Conservation (phyloP, 2,797 vertebrate genomes). For the Moxostoma hubbsi region DNA sequence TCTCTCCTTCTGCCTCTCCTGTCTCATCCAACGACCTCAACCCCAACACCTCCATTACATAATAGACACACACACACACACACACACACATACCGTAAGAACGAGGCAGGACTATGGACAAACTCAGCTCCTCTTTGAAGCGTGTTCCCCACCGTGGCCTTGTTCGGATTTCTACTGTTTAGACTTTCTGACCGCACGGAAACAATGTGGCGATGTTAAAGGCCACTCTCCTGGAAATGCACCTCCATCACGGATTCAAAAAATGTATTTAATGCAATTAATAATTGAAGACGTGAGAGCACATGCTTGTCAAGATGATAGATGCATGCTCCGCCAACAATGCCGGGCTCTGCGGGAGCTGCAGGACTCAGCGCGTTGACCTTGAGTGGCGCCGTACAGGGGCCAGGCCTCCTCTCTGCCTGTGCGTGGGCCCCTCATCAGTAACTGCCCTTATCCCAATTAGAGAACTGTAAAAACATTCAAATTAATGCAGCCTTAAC, state of each 20-base stretch:
- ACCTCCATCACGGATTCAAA: conserved; percentile 73
- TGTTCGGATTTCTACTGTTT: conserved; percentile 52
- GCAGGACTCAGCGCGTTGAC: conserved; percentile 87
- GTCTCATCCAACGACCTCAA: conserved; percentile 45
- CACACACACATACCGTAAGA: not conserved
- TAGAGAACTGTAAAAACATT: conserved; percentile 94
- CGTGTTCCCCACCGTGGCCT: conserved; percentile 56
- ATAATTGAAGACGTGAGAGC: conserved; percentile 88
- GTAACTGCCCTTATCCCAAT: conserved; percentile 90
- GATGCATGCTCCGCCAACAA: conserved; percentile 84
- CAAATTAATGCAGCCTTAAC: conserved; percentile 95
- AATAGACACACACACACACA: conserved; percentile 9
- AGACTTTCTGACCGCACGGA: conserved; percentile 45
- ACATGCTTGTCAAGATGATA: conserved; percentile 90
- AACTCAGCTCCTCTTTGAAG: conserved; percentile 45
- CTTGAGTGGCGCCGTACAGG: conserved; percentile 80
- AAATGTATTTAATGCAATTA: conserved; percentile 93
- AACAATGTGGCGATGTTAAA: conserved; percentile 65
- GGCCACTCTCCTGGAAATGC: conserved; percentile 79
- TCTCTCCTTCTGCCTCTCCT: conserved; percentile 32
- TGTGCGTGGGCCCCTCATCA: conserved; percentile 75
- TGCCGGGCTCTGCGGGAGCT: conserved; percentile 80
- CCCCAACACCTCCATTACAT: conserved; percentile 45
- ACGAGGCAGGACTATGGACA: conserved; percentile 32
- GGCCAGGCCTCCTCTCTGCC: conserved; percentile 70